phyloP scores from a whole-genome alignment of 2,888 invertebrate species.

The Rotaria magnacalcarata region DNA sequence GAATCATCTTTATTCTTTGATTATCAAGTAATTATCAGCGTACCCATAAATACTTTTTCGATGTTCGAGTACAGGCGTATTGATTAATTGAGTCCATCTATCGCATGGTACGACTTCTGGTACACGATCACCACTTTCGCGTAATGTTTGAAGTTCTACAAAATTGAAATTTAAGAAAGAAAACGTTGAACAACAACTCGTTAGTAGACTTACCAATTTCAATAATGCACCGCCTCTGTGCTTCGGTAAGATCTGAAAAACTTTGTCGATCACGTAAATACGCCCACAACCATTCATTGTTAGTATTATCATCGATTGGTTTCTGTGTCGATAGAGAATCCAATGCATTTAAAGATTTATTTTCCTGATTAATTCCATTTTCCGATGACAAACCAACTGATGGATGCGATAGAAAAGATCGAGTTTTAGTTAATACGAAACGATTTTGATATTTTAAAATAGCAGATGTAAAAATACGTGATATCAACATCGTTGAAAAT shows the following conservation, averaged over 20 bases:
- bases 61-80: background rate
- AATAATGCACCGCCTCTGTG: background rate
- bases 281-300: conserved; percentile 35
- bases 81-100: background rate
- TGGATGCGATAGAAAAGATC: background rate
- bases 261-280: background rate
- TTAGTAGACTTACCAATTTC: background rate
- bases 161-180: background rate
- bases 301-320: background rate
- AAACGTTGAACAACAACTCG: background rate
- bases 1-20: background rate
- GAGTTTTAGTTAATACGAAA: background rate
- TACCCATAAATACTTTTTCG: conserved; percentile 12
- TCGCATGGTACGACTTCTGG: background rate
- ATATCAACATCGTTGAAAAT: background rate
- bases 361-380: background rate
- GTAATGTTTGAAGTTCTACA: background rate
- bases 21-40: no score
- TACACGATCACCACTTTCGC: conserved; percentile 25
- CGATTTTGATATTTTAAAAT: background rate
- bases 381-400: background rate
- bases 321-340: background rate
- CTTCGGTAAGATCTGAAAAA: background rate
- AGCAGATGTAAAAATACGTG: background rate
- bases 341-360: background rate